Evolutionary conservation across 2,113 vertebrate genomes (phyloP), one percentile per base, ranked within the genome.

Genomic region (Chloroceryle aenea): DNA sequence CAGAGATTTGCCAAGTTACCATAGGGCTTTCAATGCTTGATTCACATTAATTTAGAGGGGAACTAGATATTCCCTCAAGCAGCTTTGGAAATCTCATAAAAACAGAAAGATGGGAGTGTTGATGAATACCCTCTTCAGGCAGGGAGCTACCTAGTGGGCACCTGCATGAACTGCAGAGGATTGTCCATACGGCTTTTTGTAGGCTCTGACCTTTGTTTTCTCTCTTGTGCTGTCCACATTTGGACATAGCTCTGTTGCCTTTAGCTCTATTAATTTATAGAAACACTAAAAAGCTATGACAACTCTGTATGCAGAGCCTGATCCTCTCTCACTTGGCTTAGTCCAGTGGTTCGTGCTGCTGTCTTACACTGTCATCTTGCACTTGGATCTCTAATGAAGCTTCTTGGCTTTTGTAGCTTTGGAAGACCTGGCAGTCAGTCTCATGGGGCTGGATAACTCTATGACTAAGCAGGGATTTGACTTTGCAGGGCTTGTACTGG

Each of bases 21-120:
- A 43, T 29, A 30, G 83, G 72, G 75, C 26, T 93, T 94, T 93
- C 59, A 62, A 14, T 87, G 56, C 45, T 90, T 84, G 66, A 79
- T 87, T 94, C 93, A 82, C 43, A 47, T 92, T 76, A 95, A 96
- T 96, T 95, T 96, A 88, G 88, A 95, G 72, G 76, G 82, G 75
- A 96, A 74, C 81, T 83, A 50, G 75, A 83, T 93, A 94, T 56
- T 61, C 58, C 74, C 80, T 68, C 32, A 45, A 88, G 93, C 92
- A 84, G 52, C 43, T 92, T 78, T 64, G 79, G 38, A 92, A 95
- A 74, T 71, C 64, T 88, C 59, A 42, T 66, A 88, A 90, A 88
- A 87, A 25, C 64, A 84, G 90, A 67, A 68, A 83, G 81, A 68
- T 7, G 58, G 52, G 79, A 71, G 22, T 83, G 91, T 69, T 83